Evolutionary conservation across 1,140 invertebrate species (phyloP), one percentile per base, ranked within the genome.

Genomic region (Drosophila nikananu): DNA sequence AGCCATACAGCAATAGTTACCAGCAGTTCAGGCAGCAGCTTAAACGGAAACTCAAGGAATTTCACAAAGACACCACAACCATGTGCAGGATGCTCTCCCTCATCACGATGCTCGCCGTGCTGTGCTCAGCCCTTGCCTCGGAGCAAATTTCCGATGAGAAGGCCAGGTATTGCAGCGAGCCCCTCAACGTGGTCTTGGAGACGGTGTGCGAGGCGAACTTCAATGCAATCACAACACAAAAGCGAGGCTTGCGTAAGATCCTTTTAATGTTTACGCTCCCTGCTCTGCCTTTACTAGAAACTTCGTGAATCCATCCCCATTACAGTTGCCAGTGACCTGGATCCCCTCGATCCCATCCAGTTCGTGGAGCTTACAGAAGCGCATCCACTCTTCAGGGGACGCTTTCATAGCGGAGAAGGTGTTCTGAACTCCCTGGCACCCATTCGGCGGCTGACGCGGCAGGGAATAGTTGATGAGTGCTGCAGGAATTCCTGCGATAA

Each of bases 381-480:
- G 9, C 35, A 57, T 39, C 54, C 54, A 10, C 35, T 57, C 2
- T 57, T 57, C 1, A 25, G 35, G 21, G 54, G 35, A 39, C 21
- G 54, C 21, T 55, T 55, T 1, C 7, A 12, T 17, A 32, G 32
- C 19, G 54, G 15, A 10, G 21, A 25, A 2, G 35, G 35, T 12
- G 2, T 15, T 5, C 9, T 25, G 15, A 39, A 57, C 21, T 57
- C 54, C 5, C 21, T 57, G 35, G 9, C 35, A 7, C 13, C 54
- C 21, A 12, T 39, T 25, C 54, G 54, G 9, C 35, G 54, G 3
- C 21, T 12, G 21, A 39, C 35, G 21, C 54, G 54, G 9, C 35
- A 39, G 54, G 54, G 54, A n/a, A 57, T 57, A 1, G 54, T 57
- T 21, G 54, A 57, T 21, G 39, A 35, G 21, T 57, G 54, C 54